Conservation (phyloP, 92 coral and sea anemone genomes). For the Palythoa caribaeorum region DNA sequence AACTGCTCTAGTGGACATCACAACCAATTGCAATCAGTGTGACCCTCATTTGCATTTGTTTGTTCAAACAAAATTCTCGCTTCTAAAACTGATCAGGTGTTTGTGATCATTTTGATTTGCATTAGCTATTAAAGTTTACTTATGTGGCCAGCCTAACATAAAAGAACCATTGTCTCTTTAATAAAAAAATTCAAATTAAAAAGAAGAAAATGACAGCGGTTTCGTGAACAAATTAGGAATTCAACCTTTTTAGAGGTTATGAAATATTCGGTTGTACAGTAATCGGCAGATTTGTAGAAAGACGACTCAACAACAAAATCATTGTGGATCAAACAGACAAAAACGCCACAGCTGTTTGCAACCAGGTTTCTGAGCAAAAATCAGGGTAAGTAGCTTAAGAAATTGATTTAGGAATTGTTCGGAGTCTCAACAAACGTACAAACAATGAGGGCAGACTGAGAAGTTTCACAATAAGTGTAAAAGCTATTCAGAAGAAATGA, state of each 20-base stretch:
- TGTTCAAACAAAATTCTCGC: slow-evolving; percentile 6
- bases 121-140: slow-evolving; percentile 59
- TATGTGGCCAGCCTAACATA: slow-evolving; percentile 39
- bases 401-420: too few relatives aligned
- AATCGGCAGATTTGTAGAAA: not conserved
- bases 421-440: too few relatives aligned
- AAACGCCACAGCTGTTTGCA: too few relatives aligned
- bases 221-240: not conserved
- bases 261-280: not conserved
- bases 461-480: too few relatives aligned
- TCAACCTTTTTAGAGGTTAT: slow-evolving; percentile 16
- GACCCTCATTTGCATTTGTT: slow-evolving; percentile 21
- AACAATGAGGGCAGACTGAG: too few relatives aligned
- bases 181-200: not conserved
- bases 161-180: slow-evolving; percentile 53
- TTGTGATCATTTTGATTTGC: slow-evolving; percentile 26
- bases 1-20: not conserved
- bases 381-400: too few relatives aligned
- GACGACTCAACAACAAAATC: not conserved
- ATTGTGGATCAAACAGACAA: too few relatives aligned
- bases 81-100: slow-evolving; percentile 16
- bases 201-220: slow-evolving; percentile 25
- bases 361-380: too few relatives aligned
- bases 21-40: not conserved
- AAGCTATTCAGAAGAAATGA: too few relatives aligned